Percentiles rank a stretch among this genome's conserved stretches.
Conservation (phyloP, 2,888 invertebrate genomes). For the Pomacea canaliculata region DNA sequence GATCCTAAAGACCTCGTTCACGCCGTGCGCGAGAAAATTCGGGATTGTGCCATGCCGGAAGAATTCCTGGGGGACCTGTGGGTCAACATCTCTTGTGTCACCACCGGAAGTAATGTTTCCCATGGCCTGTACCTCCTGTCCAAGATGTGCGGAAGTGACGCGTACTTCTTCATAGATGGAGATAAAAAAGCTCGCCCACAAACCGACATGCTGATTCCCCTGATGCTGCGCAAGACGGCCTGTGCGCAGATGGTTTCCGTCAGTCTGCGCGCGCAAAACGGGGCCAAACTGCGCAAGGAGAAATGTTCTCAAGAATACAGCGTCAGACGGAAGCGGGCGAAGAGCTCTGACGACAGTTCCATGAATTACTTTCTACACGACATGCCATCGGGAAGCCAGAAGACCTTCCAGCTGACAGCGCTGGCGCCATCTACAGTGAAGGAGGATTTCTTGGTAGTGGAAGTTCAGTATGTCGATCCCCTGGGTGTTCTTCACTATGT, state of each 20-base stretch:
- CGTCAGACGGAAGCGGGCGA: slow-evolving; percentile 32
- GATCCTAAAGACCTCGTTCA: slow-evolving; percentile 49
- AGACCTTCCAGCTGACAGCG: slow-evolving; percentile 44
- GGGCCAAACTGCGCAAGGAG: slow-evolving; percentile 38
- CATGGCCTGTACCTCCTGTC: slow-evolving; percentile 57
- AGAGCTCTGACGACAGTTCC: slow-evolving; percentile 4
- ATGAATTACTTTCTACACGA: slow-evolving; percentile 52
- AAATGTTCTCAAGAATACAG: slow-evolving; percentile 47
- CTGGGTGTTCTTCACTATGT: slow-evolving; percentile 23
- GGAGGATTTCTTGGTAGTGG: slow-evolving; percentile 25
- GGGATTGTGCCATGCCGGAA: slow-evolving; percentile 41
- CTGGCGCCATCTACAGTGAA: slow-evolving; percentile 15
- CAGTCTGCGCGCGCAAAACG: slow-evolving; percentile 37
- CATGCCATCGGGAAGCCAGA: slow-evolving; percentile 43
- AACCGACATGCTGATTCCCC: slow-evolving; percentile 57
- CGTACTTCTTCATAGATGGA: slow-evolving; percentile 58
- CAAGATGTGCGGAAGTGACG: slow-evolving; percentile 60
- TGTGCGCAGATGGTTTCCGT: slow-evolving; percentile 56
- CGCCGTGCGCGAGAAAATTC: slow-evolving; percentile 53
- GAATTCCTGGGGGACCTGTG: slow-evolving; percentile 54
- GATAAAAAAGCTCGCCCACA: slow-evolving; percentile 50
- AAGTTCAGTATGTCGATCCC: slow-evolving; percentile 32
- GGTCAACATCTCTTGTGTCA: slow-evolving; percentile 60
- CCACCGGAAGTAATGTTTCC: slow-evolving; percentile 56
- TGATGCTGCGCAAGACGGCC: slow-evolving; percentile 55